Evolutionary conservation across 2,888 invertebrate genomes (phyloP).

Genomic region (Mayetiola destructor): DNA sequence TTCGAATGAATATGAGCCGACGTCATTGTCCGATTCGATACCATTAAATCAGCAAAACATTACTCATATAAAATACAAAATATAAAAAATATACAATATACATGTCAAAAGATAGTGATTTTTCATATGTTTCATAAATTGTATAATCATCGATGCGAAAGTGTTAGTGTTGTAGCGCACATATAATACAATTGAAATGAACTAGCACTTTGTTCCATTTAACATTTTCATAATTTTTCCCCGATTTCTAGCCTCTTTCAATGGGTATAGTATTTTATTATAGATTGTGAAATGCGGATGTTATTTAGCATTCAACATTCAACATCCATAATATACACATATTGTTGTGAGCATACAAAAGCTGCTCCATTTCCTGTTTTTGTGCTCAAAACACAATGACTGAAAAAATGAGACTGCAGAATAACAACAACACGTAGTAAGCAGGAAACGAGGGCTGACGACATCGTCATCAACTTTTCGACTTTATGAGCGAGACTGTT

Average conservation of each 20-base stretch:
- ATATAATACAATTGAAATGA: not conserved
- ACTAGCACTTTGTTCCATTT: constrained; percentile 6
- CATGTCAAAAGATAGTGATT: too few relatives aligned
- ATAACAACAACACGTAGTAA: constrained; percentile 8
- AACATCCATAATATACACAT: not conserved
- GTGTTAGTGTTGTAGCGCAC: too few relatives aligned
- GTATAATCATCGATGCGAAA: too few relatives aligned
- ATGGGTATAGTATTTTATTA: too few relatives aligned
- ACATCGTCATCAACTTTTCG: constrained; percentile 8
- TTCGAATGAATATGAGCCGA: constrained; percentile 9
- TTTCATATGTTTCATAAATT: too few relatives aligned
- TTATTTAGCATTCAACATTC: not conserved
- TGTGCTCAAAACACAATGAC: not conserved
- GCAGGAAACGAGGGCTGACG: constrained; percentile 17
- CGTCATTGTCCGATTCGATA: constrained; percentile 6
- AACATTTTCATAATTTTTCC: not conserved
- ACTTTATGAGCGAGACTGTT: too few relatives aligned
- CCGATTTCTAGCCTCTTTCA: not conserved
- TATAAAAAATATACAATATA: too few relatives aligned
- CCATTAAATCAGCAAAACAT: too few relatives aligned
- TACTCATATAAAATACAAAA: too few relatives aligned
- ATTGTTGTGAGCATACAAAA: constrained; percentile 15
- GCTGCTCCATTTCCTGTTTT: constrained; percentile 18
- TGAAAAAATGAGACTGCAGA: not conserved
- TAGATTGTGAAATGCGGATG: too few relatives aligned